A percentile compares a stretch with the other conserved stretches of the same genome.
Conservation (phyloP, 1,140 invertebrate species). For the Octopus sinensis region DNA sequence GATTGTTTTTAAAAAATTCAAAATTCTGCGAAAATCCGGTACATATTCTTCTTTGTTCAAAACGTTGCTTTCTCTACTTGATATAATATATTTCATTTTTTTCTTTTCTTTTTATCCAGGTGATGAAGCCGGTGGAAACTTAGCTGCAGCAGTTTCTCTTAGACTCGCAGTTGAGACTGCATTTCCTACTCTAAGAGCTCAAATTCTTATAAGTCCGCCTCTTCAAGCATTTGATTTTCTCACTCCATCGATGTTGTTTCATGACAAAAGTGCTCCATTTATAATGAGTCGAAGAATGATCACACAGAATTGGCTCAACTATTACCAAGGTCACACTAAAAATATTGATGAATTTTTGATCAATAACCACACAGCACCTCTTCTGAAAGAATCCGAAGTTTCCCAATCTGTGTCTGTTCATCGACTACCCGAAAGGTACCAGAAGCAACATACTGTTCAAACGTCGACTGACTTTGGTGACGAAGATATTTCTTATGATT, state of each 20-base stretch:
- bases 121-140: slow-evolving; percentile 46
- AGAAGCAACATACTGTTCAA: slow-evolving; percentile 26
- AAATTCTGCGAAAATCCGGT: too few relatives aligned
- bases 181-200: slow-evolving; percentile 29
- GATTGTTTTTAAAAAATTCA: too few relatives aligned
- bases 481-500: slow-evolving; percentile 27
- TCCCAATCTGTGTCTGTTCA: slow-evolving; percentile 25
- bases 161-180: slow-evolving; percentile 29
- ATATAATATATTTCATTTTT: not conserved
- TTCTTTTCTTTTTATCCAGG: slow-evolving; percentile 27
- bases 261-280: slow-evolving; percentile 36
- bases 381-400: slow-evolving; percentile 37
- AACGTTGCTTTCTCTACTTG: too few relatives aligned
- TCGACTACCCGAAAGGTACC: slow-evolving; percentile 28
- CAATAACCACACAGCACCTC: slow-evolving; percentile 39
- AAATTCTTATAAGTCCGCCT: slow-evolving; percentile 42
- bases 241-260: slow-evolving; percentile 39
- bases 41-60: too few relatives aligned
- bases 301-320: slow-evolving; percentile 36
- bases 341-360: slow-evolving; percentile 33
- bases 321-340: slow-evolving; percentile 32
- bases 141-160: slow-evolving; percentile 39
- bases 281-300: slow-evolving; percentile 37
- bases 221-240: slow-evolving; percentile 43
- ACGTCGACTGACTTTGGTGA: slow-evolving; percentile 31